Percentiles rank a stretch among this genome's conserved stretches.
Conservation (phyloP, 2,797 vertebrate species). For the Scolopax bukidnonensis region DNA sequence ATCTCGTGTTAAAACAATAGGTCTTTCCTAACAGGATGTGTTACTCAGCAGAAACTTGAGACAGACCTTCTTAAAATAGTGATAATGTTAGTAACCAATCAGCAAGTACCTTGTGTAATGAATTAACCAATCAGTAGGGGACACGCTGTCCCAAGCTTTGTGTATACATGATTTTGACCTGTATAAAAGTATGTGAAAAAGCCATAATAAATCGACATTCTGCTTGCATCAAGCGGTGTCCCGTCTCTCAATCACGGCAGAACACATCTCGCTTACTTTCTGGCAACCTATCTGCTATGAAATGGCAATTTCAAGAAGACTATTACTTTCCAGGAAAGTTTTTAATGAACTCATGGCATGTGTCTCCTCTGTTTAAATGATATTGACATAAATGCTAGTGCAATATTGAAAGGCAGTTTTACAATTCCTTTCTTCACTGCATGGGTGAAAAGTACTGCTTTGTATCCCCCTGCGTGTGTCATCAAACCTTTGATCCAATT, state of each 20-base stretch:
- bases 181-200: no score
- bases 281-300: background rate
- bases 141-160: no score
- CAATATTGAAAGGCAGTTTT: background rate
- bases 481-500: background rate
- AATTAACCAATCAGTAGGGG: no score
- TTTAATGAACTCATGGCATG: background rate
- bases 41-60: no score
- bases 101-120: no score
- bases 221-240: no score
- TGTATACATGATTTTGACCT: no score
- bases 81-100: no score
- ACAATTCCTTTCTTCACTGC: background rate
- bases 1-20: no score
- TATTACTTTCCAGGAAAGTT: background rate
- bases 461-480: background rate
- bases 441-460: background rate
- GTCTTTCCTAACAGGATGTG: no score
- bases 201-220: no score
- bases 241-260: background rate
- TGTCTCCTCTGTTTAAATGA: background rate
- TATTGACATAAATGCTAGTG: background rate
- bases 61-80: no score
- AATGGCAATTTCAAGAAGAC: background rate
- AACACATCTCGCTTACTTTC: background rate